Base-by-base conservation (phyloP, 2,888 invertebrate genomes). In the Hyppa rectilinea region DNA sequence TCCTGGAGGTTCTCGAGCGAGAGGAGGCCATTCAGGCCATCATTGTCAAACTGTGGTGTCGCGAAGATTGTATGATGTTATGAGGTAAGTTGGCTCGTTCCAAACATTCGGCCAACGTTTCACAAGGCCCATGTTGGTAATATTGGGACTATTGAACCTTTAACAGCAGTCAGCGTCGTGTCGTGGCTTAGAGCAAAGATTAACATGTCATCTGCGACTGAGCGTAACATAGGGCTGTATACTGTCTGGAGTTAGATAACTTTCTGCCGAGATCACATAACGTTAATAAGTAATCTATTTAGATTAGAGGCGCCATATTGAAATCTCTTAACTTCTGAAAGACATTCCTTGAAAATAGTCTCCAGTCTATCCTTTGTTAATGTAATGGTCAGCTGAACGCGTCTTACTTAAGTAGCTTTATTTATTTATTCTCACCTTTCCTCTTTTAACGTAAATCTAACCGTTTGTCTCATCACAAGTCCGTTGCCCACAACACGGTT, bases 1-100 rank as follows among this genome's bases (percentile, higher is more conserved):
- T 52, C 43, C 67, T 76, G 71, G 62, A 53, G 62, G 47, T 43
- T 40, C 10, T n/a, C 23, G 20, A 59, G 62, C 38, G 62, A 50
- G 34, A 49, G 64, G 78, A 64, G 73, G 63, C 43, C 65, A 34
- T 81, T 52, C 73, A 64, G 73, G 63, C 43, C 65, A 34, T 81
- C 55, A 63, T 81, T 64, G 78, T 63, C 45, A 52, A 81, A 66
- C 36, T 59, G 62, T 73, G 73, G 65, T 56, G 50, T 52, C 47
- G 59, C n/a, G 34, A 40, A n/a, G 52, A 65, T 63, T 60, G 69
- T 80, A 69, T 78, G 68, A 64, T 68, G 17, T 62, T 56, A 63
- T 66, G 62, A 34, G 59, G 50, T 58, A 62, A 70, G 49, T 64
- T 63, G 26, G 36, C n/a, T 53, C 43, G 59, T 59, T 38, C 17